Conservation (phyloP, 2,113 vertebrate species). For the Channa argus region DNA sequence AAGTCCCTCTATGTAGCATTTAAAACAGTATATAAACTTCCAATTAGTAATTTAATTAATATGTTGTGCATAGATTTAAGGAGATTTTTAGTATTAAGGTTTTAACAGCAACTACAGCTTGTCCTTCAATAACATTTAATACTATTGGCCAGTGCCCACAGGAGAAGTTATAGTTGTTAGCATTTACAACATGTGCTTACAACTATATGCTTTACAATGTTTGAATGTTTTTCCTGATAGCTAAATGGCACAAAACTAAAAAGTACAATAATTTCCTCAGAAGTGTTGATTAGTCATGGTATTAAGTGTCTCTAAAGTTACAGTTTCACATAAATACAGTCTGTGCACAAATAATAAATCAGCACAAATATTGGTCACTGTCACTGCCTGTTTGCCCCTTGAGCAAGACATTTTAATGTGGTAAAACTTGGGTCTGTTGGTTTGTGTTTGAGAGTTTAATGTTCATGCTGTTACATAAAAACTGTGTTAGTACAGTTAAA, state of each 20-base stretch:
- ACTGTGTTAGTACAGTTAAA: constrained; percentile 34
- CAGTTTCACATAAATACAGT: background rate
- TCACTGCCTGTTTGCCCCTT: background rate
- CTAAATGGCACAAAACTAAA: background rate
- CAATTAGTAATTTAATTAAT: too few relatives aligned
- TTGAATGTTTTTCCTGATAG: too few relatives aligned
- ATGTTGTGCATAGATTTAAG: too few relatives aligned
- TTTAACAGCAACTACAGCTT: too few relatives aligned
- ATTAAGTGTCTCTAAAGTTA: background rate
- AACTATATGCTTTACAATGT: too few relatives aligned
- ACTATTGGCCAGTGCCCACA: too few relatives aligned
- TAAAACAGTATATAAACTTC: too few relatives aligned
- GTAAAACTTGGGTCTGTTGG: constrained; percentile 1
- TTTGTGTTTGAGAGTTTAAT: constrained; percentile 23
- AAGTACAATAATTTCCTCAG: background rate
- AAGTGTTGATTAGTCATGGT: background rate
- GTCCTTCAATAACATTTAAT: too few relatives aligned
- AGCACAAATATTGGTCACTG: background rate
- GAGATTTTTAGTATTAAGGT: too few relatives aligned
- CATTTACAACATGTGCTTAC: too few relatives aligned
- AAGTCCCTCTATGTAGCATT: too few relatives aligned
- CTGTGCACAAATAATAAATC: background rate
- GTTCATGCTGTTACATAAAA: constrained; percentile 21
- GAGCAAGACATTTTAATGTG: constrained; percentile 7
- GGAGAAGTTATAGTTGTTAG: too few relatives aligned